These are phyloP conservation scores for Meloidogyne hapla DNA, from an alignment of 1,140 invertebrate genomes.

Conservation along the genomic window DNA sequence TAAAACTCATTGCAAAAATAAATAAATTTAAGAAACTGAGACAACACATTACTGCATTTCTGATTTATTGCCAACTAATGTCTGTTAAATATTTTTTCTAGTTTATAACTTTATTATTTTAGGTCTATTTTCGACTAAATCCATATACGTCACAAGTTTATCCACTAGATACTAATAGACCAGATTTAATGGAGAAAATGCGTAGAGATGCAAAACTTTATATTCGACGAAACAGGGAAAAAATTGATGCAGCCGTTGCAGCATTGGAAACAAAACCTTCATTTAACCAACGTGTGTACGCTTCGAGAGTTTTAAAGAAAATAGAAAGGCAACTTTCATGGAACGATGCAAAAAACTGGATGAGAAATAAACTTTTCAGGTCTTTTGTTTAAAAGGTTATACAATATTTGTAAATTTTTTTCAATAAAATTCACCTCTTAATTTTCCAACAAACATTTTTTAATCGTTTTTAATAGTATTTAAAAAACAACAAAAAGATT, in stretches of 20 bases:
- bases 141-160: slow-evolving; percentile 79
- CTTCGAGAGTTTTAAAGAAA: background rate
- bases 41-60: slow-evolving; percentile 75
- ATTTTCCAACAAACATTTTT: no score
- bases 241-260: slow-evolving; percentile 47
- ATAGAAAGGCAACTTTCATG: background rate
- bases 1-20: no score
- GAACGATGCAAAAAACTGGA: background rate
- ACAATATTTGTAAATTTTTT: no score
- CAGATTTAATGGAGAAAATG: slow-evolving; percentile 52
- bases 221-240: slow-evolving; percentile 53
- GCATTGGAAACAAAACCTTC: slow-evolving; percentile 35
- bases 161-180: slow-evolving; percentile 78
- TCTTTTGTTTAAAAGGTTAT: background rate
- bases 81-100: background rate
- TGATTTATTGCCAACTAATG: slow-evolving; percentile 73
- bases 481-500: no score
- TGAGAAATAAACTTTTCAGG: background rate
- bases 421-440: no score
- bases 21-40: slow-evolving; percentile 64
- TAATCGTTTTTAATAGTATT: no score
- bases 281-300: background rate
- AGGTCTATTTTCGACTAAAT: slow-evolving; percentile 82
- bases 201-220: slow-evolving; percentile 51
- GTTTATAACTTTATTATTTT: slow-evolving; percentile 1